phyloP scores from a whole-genome alignment of 2,888 invertebrate species.

The Metacarcinus magister region DNA sequence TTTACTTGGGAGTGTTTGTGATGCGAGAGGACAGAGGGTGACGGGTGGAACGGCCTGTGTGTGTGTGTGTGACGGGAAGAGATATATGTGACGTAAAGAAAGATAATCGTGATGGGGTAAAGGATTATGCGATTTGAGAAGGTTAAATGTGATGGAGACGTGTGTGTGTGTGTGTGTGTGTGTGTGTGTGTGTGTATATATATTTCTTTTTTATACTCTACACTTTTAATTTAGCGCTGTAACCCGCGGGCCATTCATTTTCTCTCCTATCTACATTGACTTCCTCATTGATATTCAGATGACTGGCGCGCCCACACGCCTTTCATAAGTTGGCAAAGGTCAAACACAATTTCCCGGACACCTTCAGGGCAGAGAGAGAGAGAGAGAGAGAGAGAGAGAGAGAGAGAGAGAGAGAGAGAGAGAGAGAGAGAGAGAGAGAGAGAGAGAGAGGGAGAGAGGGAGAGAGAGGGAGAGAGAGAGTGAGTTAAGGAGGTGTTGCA shows the following conservation, averaged over 20 bases:
- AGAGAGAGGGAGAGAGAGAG: constrained; percentile 60
- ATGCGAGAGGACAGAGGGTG: not conserved
- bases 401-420: not conserved
- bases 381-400: not conserved
- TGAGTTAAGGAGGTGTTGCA: not conserved
- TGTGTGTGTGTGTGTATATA: not conserved
- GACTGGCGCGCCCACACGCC: not conserved
- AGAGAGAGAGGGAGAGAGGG: not conserved
- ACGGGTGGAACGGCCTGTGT: not conserved
- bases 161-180: too few species aligned
- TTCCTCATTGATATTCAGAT: not conserved
- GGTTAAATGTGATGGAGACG: not conserved
- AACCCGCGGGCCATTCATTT: not conserved
- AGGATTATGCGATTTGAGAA: too few species aligned
- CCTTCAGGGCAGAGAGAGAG: not conserved
- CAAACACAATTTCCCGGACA: constrained; percentile 17
- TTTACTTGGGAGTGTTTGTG: not conserved
- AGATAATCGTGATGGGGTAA: not conserved
- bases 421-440: constrained; percentile 53
- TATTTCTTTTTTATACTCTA: not conserved
- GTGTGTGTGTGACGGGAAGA: not conserved
- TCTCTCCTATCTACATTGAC: not conserved
- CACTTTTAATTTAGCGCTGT: not conserved
- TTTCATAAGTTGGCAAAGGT: not conserved
- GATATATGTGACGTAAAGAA: not conserved